Evolutionary conservation across 2,797 vertebrate genomes (phyloP).

Genomic region (Anolis apletophallus): DNA sequence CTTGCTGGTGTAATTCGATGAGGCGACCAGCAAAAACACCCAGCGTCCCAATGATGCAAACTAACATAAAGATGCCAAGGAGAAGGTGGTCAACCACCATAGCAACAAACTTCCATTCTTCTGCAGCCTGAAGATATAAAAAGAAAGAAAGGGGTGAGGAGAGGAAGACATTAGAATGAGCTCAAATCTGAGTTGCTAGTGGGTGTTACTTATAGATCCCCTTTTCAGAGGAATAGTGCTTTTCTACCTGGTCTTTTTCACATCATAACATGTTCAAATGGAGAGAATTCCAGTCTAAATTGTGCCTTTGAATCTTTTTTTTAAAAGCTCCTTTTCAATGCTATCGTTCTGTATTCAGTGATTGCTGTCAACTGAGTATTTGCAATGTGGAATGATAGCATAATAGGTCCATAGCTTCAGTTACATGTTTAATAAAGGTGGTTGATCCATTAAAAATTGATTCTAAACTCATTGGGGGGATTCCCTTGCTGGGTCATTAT

Average conservation of each 20-base stretch:
- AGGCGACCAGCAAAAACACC: conserved; percentile 93
- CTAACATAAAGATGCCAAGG: conserved; percentile 93
- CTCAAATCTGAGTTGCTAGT: background rate
- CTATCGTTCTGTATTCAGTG: too few relatives aligned
- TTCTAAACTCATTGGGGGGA: too few relatives aligned
- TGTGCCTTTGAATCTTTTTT: background rate
- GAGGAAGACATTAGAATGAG: conserved; percentile 40
- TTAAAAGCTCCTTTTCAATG: background rate
- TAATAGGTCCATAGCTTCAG: too few relatives aligned
- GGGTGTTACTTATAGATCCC: background rate
- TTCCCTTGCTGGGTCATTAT: too few relatives aligned
- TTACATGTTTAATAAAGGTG: too few relatives aligned
- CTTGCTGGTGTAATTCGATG: conserved; percentile 90
- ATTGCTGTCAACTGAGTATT: too few relatives aligned
- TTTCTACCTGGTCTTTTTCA: background rate
- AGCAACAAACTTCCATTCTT: conserved; percentile 98
- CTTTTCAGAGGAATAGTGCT: background rate
- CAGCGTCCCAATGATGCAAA: conserved; percentile 90
- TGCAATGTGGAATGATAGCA: too few relatives aligned
- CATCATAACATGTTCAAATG: background rate
- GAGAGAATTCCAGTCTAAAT: background rate
- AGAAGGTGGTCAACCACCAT: conserved; percentile 98
- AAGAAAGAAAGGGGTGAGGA: conserved; percentile 17
- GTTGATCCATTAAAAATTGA: too few relatives aligned
- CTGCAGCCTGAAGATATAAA: conserved; percentile 83